A percentile compares a stretch with the other conserved stretches of the same genome.
Evolutionary conservation across 2,797 vertebrate genomes (phyloP).

Genomic region (Manis javanica): DNA sequence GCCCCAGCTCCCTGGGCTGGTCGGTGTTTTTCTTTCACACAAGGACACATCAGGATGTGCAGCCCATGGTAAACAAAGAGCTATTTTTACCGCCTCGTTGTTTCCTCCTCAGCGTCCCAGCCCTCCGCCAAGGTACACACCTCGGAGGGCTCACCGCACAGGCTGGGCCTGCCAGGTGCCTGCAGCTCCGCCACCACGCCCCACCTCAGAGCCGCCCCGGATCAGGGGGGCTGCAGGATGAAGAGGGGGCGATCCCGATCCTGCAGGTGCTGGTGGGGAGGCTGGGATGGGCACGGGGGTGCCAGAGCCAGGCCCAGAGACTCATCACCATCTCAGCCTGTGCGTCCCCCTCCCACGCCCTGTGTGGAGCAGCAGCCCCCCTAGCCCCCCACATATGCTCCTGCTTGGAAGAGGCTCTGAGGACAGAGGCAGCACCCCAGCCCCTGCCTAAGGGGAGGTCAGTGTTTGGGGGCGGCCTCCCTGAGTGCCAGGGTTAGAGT

Average conservation of each 20-base stretch:
- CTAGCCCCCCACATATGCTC: too few species aligned
- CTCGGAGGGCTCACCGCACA: neutral
- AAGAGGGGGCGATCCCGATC: neutral
- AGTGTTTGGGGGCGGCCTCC: neutral
- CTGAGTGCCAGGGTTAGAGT: neutral
- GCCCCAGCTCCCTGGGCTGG: neutral
- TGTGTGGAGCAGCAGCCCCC: neutral
- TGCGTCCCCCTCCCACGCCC: accelerated
- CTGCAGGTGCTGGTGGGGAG: neutral
- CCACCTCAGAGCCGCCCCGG: neutral
- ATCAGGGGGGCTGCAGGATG: neutral
- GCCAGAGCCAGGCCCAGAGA: neutral
- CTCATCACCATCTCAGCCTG: accelerated
- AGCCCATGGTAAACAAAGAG: constrained; percentile 22
- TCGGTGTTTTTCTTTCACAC: neutral
- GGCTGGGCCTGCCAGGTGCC: neutral
- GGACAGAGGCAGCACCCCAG: neutral
- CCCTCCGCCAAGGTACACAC: constrained; percentile 35
- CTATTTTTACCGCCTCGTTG: constrained; percentile 43
- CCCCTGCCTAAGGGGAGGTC: neutral
- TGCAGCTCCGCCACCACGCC: accelerated
- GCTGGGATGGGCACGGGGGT: neutral
- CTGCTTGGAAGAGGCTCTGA: too few species aligned
- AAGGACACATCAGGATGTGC: neutral
- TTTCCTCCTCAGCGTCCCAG: constrained; percentile 22